phyloP scores from a whole-genome alignment of 2,113 vertebrate species.

The Tiliqua scincoides region DNA sequence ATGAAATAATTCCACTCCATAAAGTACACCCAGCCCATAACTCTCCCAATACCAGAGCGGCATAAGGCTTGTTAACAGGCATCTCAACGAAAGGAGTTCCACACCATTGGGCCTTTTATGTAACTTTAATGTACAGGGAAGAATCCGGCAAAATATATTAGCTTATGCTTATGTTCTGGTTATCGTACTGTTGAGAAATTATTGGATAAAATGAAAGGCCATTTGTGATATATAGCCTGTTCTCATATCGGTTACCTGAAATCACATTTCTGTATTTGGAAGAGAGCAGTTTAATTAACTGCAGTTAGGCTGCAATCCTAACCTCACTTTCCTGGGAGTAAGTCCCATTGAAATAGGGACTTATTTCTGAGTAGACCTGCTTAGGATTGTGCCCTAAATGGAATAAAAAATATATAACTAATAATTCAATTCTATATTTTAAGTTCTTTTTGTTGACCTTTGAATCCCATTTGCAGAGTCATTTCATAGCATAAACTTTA shows the following conservation, averaged over 20 bases:
- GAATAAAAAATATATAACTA: not conserved
- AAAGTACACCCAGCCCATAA: not conserved
- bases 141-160: constrained; percentile 56
- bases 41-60: not conserved
- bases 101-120: constrained; percentile 60
- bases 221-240: not conserved
- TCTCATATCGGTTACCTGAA: constrained; percentile 35
- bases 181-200: constrained; percentile 33
- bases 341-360: too few species aligned
- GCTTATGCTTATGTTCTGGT: constrained; percentile 43
- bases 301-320: too few species aligned
- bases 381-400: too few species aligned
- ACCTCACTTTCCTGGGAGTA: too few species aligned
- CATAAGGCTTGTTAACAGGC: constrained; percentile 35
- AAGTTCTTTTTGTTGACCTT: constrained; percentile 9
- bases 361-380: too few species aligned
- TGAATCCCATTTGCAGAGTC: constrained; percentile 11
- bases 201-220: constrained; percentile 48
- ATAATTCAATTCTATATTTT: constrained; percentile 24
- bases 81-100: constrained; percentile 56
- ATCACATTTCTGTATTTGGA: constrained; percentile 26
- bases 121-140: constrained; percentile 67
- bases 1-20: constrained; percentile 31
- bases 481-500: constrained; percentile 8
- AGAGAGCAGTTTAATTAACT: constrained; percentile 47